Evolutionary conservation across 1,140 invertebrate genomes (phyloP).

Genomic region (Lepeophtheirus salmonis): DNA sequence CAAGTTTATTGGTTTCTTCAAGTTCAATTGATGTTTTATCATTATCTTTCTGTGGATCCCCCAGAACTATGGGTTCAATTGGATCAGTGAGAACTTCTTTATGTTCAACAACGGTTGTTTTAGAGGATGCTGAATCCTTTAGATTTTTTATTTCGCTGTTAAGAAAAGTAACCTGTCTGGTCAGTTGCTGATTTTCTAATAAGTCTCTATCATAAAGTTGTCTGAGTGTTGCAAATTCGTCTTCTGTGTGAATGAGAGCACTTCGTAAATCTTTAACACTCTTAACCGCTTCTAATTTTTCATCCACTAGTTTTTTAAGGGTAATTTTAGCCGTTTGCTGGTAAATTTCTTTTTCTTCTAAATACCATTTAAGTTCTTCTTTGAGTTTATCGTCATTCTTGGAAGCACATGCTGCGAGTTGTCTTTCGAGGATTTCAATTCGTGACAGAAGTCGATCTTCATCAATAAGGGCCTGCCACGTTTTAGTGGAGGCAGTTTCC

Average conservation of each 20-base stretch:
- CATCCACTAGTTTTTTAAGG: not conserved
- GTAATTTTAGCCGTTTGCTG: not conserved
- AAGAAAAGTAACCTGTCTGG: not conserved
- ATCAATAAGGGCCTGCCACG: not conserved
- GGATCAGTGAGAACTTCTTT: no score
- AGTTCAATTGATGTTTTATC: no score
- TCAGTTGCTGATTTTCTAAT: not conserved
- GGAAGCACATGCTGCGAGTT: not conserved
- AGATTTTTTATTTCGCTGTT: not conserved
- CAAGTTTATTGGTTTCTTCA: no score
- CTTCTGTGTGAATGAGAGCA: not conserved
- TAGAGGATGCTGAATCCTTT: no score
- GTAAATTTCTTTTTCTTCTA: not conserved
- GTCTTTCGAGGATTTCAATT: not conserved
- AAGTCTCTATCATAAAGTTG: not conserved
- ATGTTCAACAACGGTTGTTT: no score
- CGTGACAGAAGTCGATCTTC: not conserved
- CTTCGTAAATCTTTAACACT: not conserved
- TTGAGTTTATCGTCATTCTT: not conserved
- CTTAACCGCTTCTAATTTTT: not conserved
- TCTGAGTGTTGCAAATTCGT: not conserved
- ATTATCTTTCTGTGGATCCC: no score
- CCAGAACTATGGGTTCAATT: no score
- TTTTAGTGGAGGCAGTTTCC: not conserved
- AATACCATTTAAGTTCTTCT: not conserved